phyloP scores from a whole-genome alignment of 2,113 vertebrate genomes.

The Lipophrys pholis region DNA sequence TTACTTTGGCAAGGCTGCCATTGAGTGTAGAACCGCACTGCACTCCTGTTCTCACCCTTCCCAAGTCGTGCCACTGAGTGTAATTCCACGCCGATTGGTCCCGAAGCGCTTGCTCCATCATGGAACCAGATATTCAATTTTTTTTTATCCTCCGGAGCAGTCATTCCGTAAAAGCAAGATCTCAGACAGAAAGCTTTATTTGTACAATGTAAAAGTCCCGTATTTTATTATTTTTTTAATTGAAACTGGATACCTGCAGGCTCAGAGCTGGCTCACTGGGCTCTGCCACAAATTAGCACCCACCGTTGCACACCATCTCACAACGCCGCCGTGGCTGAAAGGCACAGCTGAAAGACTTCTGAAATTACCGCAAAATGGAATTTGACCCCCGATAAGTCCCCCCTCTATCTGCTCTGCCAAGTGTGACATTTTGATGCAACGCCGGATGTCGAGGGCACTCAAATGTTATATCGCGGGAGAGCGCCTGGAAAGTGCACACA shows the following conservation, averaged over 20 bases:
- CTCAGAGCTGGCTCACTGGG: constrained; percentile 41
- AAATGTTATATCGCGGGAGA: constrained; percentile 39
- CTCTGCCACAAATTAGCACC: constrained; percentile 45
- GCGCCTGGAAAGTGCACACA: constrained; percentile 26
- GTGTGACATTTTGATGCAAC: constrained; percentile 73
- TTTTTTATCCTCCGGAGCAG: neutral
- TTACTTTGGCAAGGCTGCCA: constrained; percentile 16
- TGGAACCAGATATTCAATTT: constrained; percentile 23
- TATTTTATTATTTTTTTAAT: constrained; percentile 28
- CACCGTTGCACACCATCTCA: constrained; percentile 28
- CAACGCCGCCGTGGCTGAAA: constrained; percentile 29
- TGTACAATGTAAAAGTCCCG: constrained; percentile 16
- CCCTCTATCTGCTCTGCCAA: constrained; percentile 52
- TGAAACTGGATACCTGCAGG: constrained; percentile 54
- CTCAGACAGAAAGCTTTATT: constrained; percentile 23
- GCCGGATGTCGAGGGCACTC: constrained; percentile 41
- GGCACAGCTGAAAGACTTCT: constrained; percentile 48
- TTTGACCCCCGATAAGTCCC: constrained; percentile 62
- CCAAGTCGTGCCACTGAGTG: constrained; percentile 15
- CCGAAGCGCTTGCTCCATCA: constrained; percentile 26
- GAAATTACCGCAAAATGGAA: constrained; percentile 63
- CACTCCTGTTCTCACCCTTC: neutral
- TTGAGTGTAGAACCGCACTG: constrained; percentile 4
- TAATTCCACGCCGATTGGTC: constrained; percentile 17
- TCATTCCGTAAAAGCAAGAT: constrained; percentile 40